phyloP scores from a whole-genome alignment of 23 tunicate species.

The Styela plicata region DNA sequence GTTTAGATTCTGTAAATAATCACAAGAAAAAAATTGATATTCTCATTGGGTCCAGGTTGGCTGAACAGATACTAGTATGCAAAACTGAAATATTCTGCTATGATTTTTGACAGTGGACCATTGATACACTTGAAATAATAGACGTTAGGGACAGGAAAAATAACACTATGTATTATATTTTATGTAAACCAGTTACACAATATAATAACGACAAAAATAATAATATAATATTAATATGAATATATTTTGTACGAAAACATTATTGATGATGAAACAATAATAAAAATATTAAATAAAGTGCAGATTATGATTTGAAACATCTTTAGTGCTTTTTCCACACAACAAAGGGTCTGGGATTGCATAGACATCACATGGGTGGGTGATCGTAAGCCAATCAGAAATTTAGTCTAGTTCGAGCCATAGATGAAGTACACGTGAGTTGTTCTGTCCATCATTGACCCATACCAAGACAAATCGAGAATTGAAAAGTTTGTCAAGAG shows the following conservation, averaged over 20 bases:
- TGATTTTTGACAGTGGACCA: background rate
- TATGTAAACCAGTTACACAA: background rate
- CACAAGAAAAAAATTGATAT: too few relatives aligned
- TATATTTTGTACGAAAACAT: background rate
- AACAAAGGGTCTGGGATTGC: background rate
- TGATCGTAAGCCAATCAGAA: background rate
- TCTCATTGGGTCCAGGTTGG: too few relatives aligned
- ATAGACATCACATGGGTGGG: background rate
- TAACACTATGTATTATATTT: background rate
- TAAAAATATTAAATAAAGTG: background rate
- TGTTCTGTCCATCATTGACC: too few relatives aligned
- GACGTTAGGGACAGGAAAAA: background rate
- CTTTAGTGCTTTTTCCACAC: background rate
- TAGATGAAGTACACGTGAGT: too few relatives aligned
- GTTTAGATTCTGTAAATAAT: too few relatives aligned
- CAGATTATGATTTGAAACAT: background rate
- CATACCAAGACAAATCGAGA: too few relatives aligned
- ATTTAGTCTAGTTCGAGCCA: too few relatives aligned
- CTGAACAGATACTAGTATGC: too few relatives aligned
- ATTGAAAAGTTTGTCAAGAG: too few relatives aligned
- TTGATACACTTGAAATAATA: background rate
- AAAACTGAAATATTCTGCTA: too few relatives aligned
- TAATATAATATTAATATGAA: too few relatives aligned
- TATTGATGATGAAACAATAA: background rate
- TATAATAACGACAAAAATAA: too few relatives aligned